Conservation (phyloP, 2,113 vertebrate species). For the Maylandia zebra region DNA sequence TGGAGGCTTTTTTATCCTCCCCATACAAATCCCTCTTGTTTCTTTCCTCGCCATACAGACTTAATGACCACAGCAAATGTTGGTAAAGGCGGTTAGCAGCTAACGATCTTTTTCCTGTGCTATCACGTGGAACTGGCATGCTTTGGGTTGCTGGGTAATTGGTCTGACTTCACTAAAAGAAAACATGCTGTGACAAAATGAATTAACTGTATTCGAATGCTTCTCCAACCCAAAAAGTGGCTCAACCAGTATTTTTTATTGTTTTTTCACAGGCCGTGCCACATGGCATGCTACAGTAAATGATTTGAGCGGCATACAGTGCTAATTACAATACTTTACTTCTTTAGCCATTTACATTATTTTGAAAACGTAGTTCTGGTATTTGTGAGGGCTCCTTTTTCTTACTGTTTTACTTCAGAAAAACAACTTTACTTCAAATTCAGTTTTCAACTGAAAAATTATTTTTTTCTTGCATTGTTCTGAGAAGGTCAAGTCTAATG, state of each 20-base stretch:
- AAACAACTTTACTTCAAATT: not conserved
- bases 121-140: not conserved
- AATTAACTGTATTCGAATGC: not conserved
- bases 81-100: not conserved
- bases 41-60: not conserved
- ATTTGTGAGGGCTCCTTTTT: not conserved
- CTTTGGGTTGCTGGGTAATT: conserved; percentile 12
- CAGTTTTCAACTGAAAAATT: not conserved
- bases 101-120: conserved; percentile 55
- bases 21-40: not conserved
- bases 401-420: not conserved
- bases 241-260: not conserved
- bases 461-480: not conserved
- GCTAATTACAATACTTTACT: conserved; percentile 1
- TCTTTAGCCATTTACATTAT: not conserved
- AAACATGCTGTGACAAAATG: conserved; percentile 17
- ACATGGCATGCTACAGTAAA: not conserved
- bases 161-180: conserved; percentile 15
- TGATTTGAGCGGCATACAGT: not conserved
- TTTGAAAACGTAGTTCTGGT: not conserved
- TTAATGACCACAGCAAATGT: conserved; percentile 22
- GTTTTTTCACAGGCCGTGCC: not conserved
- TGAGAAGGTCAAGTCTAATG: not conserved
- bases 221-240: not conserved
- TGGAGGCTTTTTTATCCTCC: not conserved